These are phyloP conservation scores for Sus cebifrons DNA, from an alignment of 2,797 vertebrate genomes.

Conservation along the genomic window DNA sequence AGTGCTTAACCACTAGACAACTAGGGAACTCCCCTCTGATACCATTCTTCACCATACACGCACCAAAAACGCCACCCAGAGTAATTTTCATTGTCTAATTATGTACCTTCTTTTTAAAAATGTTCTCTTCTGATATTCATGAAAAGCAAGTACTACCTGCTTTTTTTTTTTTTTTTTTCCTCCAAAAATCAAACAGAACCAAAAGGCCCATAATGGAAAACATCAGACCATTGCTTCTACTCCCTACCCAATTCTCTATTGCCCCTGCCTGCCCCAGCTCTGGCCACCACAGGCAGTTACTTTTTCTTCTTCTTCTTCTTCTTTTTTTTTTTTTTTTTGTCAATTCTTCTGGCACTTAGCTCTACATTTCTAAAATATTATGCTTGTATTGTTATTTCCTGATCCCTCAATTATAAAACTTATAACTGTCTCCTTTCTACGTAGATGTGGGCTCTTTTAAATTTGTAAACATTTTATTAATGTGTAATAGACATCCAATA, in stretches of 20 bases:
- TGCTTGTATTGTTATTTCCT: not conserved
- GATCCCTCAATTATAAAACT: not conserved
- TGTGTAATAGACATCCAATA: not conserved
- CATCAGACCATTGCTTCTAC: not conserved
- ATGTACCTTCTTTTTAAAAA: not conserved
- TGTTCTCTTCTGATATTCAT: not conserved
- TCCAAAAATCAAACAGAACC: constrained; percentile 37
- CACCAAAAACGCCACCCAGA: not conserved
- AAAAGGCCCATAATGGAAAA: not conserved
- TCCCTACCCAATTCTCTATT: not conserved
- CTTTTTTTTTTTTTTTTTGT: not conserved
- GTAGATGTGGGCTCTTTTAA: not conserved
- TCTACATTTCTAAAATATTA: constrained; percentile 27
- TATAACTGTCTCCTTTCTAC: not conserved
- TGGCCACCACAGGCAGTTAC: not conserved
- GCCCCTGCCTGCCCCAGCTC: not conserved
- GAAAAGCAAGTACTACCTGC: not conserved
- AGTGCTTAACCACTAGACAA: no score
- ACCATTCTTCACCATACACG: not conserved
- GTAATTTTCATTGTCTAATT: not conserved
- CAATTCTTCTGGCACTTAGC: not conserved
- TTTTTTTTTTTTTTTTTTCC: no score
- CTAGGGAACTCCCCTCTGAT: no score
- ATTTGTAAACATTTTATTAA: not conserved
- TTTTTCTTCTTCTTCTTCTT: no score